Base-by-base conservation (phyloP, 2,888 invertebrate species). In the Pelosia muscerda region DNA sequence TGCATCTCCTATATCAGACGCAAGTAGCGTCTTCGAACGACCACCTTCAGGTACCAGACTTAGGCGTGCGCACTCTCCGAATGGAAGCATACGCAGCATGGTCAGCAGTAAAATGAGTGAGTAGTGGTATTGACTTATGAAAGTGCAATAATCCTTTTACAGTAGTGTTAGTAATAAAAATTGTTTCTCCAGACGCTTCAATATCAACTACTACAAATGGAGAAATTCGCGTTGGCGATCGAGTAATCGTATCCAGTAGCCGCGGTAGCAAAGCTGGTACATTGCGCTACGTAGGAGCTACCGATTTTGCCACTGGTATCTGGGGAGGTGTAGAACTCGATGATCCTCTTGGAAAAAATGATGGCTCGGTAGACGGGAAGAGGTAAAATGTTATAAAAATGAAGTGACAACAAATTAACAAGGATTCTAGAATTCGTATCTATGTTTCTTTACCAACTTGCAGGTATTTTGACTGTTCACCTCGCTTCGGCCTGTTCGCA, bases 321-420 rank as follows among this genome's bases (percentile, higher is more conserved):
- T 99, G 99, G 99, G 99, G 98, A 73, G 99, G 99, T 28, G 97
- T 99, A 25, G 99, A 99, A 90, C 95, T 99, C 79, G 99, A 99
- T 88, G 98, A 99, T 77, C 97, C 98, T 0, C 94, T 97, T 71
- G 99, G 99, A 65, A 99, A 99, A 93, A 99, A 99, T 91, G 99
- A 99, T 87, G 99, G 99, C 69, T 97, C 98, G 63, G 98, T 99
- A 42, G 98, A 97, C 77, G 99, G 98, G 66, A 97, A 97, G 92
- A 97, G 98, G 98, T 99, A 91, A 58, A 65, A 56, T 34, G 28
- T 5, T 22, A 13, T 15, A 3, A 10, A 38, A 59, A 59, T 34
- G 23, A 23, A 23, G 23, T 9, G 23, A 34, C 25, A 49, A 10
- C 28, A 58, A 22, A 63, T 34, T 60, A 3, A 22, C 23, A 8